phyloP scores from a whole-genome alignment of 2,888 invertebrate species.

The Megalurothrips usitatus region DNA sequence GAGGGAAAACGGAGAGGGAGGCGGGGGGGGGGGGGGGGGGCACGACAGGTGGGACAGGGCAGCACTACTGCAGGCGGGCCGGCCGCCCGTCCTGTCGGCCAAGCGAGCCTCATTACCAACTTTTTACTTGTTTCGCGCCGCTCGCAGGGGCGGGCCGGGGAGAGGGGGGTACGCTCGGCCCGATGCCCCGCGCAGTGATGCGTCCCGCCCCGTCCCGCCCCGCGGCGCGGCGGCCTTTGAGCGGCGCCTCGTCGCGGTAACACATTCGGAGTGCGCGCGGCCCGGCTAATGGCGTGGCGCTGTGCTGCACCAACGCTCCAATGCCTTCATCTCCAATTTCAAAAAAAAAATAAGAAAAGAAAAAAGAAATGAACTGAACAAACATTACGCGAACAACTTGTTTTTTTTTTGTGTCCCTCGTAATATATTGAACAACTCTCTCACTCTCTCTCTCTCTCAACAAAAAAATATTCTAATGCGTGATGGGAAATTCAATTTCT shows the following conservation, averaged over 20 bases:
- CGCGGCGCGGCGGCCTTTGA: background rate
- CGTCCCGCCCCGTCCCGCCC: background rate
- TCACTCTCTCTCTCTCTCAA: background rate
- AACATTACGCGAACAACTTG: too few species aligned
- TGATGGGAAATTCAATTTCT: too few species aligned
- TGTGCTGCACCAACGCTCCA: too few species aligned
- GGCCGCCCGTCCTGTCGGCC: background rate
- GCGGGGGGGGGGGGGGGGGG: background rate
- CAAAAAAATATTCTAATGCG: too few species aligned
- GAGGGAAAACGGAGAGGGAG: background rate
- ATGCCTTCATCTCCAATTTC: too few species aligned
- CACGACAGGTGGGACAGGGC: background rate
- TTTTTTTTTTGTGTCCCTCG: too few species aligned
- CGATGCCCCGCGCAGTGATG: background rate
- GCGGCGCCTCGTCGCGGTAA: background rate
- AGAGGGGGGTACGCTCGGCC: background rate
- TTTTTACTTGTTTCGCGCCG: slow-evolving; percentile 22
- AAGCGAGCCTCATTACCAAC: slow-evolving; percentile 15
- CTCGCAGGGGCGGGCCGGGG: background rate
- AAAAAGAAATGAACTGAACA: too few species aligned
- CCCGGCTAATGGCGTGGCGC: too few species aligned
- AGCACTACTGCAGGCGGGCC: background rate
- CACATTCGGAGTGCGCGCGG: too few species aligned
- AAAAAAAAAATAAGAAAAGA: too few species aligned
- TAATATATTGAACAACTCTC: too few species aligned